Base-by-base conservation (phyloP, 2,113 vertebrate genomes). In the Pteropus alecto region DNA sequence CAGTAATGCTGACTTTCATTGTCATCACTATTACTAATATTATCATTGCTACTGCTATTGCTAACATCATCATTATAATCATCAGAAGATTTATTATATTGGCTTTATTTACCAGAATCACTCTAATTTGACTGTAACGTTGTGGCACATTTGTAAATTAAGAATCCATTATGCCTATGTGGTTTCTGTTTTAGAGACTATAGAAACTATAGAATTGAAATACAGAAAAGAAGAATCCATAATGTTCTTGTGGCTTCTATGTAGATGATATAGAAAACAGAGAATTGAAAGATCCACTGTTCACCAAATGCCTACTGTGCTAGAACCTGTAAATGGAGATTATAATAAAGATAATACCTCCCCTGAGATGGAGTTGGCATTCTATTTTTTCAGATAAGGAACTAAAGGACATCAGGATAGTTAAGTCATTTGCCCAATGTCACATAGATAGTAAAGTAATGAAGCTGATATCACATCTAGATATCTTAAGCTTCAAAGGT, bases 211-310 rank as follows among this genome's bases (percentile, higher is more conserved):
- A 73, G 28, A 54, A 67, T 26, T 87, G 26, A 95, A 93, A 54
- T 77, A 77, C 19, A 51, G 46, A 71, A 65, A 51, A 87, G 26
- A 90, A 93, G 61, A 21, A 67, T 79, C 21, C 71, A 76, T 60
- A 86, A 22, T 92, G 67, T 67, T 91, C n/a, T 21, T 88, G 26
- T 38, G 54, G 11, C 73, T 92, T 93, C 83, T 65, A 10, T 95
- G 1, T 90, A 93, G 56, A 67, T 88, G 76, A 77, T 83, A 7
- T 12, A 43, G 81, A 97, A 93, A 95, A 87, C 43, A 90, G 10
- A 89, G 35, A 78, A 94, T n/a, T 38, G 54, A 77, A 83, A 92
- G 61, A 56, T 86, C 41, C 5, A 35, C 61, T 77, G 19, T 93
- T 84, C 21, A 82, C 58, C 51, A 41, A 33, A 71, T 88, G 22